These are phyloP conservation scores for Mergus octosetaceus DNA, from an alignment of 2,797 vertebrate genomes.

Conservation along the genomic window DNA sequence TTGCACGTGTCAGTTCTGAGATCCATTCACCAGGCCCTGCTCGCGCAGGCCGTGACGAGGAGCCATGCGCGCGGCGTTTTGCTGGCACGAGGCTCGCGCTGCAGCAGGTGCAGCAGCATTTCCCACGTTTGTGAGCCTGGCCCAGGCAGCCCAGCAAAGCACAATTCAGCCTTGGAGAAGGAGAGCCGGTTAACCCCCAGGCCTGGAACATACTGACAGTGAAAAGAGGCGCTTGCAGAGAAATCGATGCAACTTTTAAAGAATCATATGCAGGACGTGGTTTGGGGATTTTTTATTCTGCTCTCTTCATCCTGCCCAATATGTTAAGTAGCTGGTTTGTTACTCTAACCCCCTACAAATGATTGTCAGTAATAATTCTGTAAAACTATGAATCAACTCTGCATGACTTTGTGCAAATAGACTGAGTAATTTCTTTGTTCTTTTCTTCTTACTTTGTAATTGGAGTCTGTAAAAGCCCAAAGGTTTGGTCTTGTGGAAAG, in stretches of 20 bases:
- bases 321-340: constrained; percentile 41
- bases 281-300: background rate
- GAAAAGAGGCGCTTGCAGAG: constrained; percentile 15
- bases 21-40: fast-evolving
- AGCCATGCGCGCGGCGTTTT: background rate
- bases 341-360: constrained; percentile 62
- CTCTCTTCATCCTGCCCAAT: constrained; percentile 4
- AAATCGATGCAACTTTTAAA: constrained; percentile 11
- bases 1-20: background rate
- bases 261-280: background rate
- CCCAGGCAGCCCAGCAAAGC: background rate
- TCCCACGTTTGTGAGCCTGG: background rate
- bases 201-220: background rate
- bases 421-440: constrained; percentile 85
- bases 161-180: background rate
- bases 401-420: constrained; percentile 78
- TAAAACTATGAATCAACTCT: constrained; percentile 81
- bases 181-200: background rate
- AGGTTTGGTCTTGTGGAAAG: constrained; percentile 82
- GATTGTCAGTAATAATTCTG: constrained; percentile 77
- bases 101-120: constrained; percentile 20
- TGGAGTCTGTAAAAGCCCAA: constrained; percentile 81
- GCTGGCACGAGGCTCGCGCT: background rate
- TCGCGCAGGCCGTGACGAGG: background rate
- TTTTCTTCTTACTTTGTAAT: constrained; percentile 79